Evolutionary conservation across 92 coral and sea anemone genomes (phyloP).

Genomic region (Siderastrea radians): DNA sequence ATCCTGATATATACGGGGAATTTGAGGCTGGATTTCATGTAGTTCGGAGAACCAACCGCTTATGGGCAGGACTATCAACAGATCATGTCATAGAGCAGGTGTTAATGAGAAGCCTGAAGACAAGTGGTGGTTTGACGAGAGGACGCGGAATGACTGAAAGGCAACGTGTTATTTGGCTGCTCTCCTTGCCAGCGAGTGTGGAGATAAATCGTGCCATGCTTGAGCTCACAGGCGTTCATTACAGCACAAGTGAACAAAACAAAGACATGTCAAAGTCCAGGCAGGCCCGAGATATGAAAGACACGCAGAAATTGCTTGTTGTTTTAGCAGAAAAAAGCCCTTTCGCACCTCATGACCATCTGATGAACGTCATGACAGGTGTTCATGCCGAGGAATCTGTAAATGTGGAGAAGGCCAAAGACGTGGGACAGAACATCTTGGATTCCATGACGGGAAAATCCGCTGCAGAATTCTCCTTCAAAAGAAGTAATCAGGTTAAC

Average conservation of each 20-base stretch:
- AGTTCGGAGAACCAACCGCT: slow-evolving; percentile 22
- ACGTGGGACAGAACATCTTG: slow-evolving; percentile 14
- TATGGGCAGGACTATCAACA: slow-evolving; percentile 29
- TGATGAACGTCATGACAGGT: slow-evolving; percentile 42
- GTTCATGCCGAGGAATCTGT: slow-evolving; percentile 18
- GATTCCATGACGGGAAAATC: slow-evolving; percentile 29
- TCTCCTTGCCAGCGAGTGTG: slow-evolving; percentile 9
- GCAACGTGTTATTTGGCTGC: slow-evolving; percentile 20
- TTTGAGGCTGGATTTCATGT: slow-evolving; percentile 13
- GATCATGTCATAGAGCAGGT: not conserved
- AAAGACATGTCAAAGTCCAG: slow-evolving; percentile 48
- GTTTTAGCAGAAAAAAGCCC: slow-evolving; percentile 30
- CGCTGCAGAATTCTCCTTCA: slow-evolving; percentile 44
- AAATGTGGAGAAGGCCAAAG: slow-evolving; percentile 34
- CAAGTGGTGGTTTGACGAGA: slow-evolving; percentile 39
- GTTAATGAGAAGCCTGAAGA: slow-evolving; percentile 22
- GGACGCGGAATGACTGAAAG: slow-evolving; percentile 38
- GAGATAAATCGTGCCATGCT: slow-evolving; percentile 15
- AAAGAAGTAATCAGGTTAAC: slow-evolving; percentile 37
- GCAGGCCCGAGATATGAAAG: slow-evolving; percentile 42
- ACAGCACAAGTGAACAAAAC: slow-evolving; percentile 49
- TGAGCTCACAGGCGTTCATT: slow-evolving; percentile 25
- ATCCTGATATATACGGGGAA: slow-evolving; percentile 25
- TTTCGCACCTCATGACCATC: slow-evolving; percentile 8
- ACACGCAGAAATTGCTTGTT: slow-evolving; percentile 9